phyloP scores from a whole-genome alignment of 1,140 invertebrate species.

The Formica selysi region DNA sequence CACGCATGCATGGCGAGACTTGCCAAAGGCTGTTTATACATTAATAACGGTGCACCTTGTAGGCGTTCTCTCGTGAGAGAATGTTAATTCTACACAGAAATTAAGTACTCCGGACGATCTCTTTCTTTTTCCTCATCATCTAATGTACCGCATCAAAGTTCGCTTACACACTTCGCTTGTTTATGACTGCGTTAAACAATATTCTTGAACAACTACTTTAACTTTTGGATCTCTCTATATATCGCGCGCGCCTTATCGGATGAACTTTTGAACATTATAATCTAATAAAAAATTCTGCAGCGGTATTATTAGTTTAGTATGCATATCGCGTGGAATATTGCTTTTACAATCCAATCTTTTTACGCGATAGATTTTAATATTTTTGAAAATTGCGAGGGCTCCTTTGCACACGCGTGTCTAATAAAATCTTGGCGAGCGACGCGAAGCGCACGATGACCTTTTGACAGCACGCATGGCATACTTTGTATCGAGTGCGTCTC shows the following conservation, averaged over 20 bases:
- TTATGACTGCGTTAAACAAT: slow-evolving; percentile 31
- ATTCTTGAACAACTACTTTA: neutral
- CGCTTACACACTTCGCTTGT: neutral
- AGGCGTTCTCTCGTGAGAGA: slow-evolving; percentile 41
- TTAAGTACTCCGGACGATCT: slow-evolving; percentile 1
- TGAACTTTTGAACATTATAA: slow-evolving; percentile 4
- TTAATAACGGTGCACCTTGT: slow-evolving; percentile 51
- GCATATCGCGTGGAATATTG: neutral
- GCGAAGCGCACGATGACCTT: slow-evolving; percentile 39
- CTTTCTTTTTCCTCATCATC: neutral
- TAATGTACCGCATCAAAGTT: neutral
- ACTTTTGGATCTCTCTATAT: neutral
- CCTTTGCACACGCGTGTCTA: neutral
- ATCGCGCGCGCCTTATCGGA: neutral
- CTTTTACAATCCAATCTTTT: neutral
- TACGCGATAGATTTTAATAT: neutral
- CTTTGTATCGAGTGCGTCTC: slow-evolving; percentile 37
- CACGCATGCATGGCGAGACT: slow-evolving; percentile 33
- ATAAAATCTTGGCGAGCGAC: neutral
- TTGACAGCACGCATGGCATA: slow-evolving; percentile 35
- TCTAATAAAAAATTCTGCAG: slow-evolving; percentile 6
- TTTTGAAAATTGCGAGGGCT: neutral
- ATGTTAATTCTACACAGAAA: slow-evolving; percentile 26
- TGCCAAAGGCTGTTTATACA: slow-evolving; percentile 53
- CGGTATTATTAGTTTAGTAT: neutral